These are phyloP conservation scores for Aurelia sp. DNA, from an alignment of 30 jellyfish, hydroid and myxozoan species.

Conservation along the genomic window DNA sequence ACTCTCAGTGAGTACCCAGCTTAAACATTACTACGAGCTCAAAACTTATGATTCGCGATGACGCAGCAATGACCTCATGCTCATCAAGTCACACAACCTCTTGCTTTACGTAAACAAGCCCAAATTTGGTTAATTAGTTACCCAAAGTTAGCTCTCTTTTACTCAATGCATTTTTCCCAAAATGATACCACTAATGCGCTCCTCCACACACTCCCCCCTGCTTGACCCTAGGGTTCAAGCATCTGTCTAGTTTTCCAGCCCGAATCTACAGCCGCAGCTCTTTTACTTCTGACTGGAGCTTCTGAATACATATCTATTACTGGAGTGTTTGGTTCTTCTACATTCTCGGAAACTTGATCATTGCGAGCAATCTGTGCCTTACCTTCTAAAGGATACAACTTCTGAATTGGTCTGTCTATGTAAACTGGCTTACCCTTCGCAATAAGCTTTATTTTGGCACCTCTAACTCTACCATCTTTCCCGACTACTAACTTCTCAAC, in stretches of 20 bases:
- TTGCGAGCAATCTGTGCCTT: neutral
- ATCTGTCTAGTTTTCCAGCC: conserved; percentile 4
- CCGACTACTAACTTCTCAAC: neutral
- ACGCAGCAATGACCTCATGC: too few species aligned
- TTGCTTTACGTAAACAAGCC: too few species aligned
- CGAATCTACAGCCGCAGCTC: conserved; percentile 11
- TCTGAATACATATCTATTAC: neutral
- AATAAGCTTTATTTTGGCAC: neutral
- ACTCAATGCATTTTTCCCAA: too few species aligned
- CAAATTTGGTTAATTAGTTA: too few species aligned
- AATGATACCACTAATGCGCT: neutral
- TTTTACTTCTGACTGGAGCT: neutral
- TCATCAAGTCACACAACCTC: too few species aligned
- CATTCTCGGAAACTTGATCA: neutral
- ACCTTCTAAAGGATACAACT: too few species aligned
- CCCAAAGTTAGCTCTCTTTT: too few species aligned
- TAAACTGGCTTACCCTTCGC: conserved; percentile 3
- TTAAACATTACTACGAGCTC: too few species aligned
- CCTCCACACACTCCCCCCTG: conserved; percentile 26
- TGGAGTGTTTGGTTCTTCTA: neutral
- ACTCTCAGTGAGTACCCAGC: too few species aligned
- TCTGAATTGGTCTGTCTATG: conserved; percentile 1
- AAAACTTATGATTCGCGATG: too few species aligned
- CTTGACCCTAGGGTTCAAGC: neutral
- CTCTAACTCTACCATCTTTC: conserved; percentile 1